Base-by-base conservation (phyloP, 1,140 invertebrate genomes). In the Euwallacea fornicatus region DNA sequence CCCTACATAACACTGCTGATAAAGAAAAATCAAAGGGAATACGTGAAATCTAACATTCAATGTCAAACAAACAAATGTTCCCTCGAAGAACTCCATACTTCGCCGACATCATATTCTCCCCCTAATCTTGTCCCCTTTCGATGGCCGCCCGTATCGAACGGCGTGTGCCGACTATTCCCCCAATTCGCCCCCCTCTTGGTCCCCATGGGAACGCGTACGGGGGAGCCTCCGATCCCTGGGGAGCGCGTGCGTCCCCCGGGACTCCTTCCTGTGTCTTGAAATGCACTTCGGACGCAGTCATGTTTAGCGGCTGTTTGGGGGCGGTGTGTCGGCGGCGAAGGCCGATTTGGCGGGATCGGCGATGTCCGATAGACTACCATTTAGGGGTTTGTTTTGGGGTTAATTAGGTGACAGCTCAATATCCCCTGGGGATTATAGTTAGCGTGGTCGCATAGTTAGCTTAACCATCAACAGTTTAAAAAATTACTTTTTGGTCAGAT, bases 171-270 rank as follows among this genome's bases (percentile, higher is more conserved):
- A 77, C 77, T 78, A 50, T 46, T 56, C 60, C 68, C 66, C 68
- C 54, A 76, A 73, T 73, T 72, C 77, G 76, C 76, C 76, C 75
- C 75, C 68, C 75, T 69, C 74, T 73, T 74, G 75, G 82, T 83
- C 81, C 82, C 82, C 82, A 83, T 83, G 82, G 82, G 82, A 82
- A 83, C 82, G 80, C 78, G 75, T 79, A 76, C 71, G 74, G 75
- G 75, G 63, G 75, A 64, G 67, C 71, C 67, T 47, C 65, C 66
- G 74, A 43, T 75, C 76, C 75, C 78, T 44, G 46, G 77, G 77
- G 75, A 76, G 68, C 75, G 72, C 76, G 71, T 72, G 64, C 76
- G 78, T 77, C 81, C 80, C 80, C 65, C 71, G 80, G 80, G 80
- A 81, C 79, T 78, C 81, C 78, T 79, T n/a, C 21, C 46, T 66